Evolutionary conservation across 2,888 invertebrate genomes (phyloP).

Genomic region (Papilio gigon): DNA sequence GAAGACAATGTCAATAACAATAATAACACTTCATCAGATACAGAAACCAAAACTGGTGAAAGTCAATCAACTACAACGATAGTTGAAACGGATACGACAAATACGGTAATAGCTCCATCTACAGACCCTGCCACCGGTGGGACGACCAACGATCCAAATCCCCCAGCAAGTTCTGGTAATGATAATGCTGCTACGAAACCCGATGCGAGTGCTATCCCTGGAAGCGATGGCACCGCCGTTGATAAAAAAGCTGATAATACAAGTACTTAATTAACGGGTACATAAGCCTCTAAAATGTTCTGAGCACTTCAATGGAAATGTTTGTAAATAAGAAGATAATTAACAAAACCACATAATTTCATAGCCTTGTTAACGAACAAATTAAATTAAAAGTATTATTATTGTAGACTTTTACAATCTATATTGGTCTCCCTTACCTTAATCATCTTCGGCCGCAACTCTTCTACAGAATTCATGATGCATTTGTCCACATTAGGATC

Average conservation of each 20-base stretch:
- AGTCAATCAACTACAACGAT: conserved; percentile 11
- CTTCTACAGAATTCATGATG: conserved; percentile 83
- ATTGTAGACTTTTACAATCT: not conserved
- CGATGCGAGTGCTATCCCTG: not conserved
- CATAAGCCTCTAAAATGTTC: not conserved
- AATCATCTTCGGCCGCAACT: conserved; percentile 81
- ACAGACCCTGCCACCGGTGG: not conserved
- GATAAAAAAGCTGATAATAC: conserved; percentile 10
- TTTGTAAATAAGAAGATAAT: conserved; percentile 9
- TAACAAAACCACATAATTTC: not conserved
- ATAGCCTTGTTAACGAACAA: conserved; percentile 13
- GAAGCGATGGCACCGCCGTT: not conserved
- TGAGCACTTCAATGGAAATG: not conserved
- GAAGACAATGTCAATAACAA: conserved; percentile 29
- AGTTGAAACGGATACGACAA: not conserved
- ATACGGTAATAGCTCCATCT: not conserved
- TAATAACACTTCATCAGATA: not conserved
- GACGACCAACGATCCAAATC: not conserved
- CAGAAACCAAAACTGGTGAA: not conserved
- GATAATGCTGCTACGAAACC: not conserved
- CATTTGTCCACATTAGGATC: conserved; percentile 85
- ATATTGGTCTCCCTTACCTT: conserved; percentile 62
- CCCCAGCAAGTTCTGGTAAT: not conserved
- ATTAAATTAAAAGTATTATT: not conserved
- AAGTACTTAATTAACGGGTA: not conserved